phyloP scores from a whole-genome alignment of 2,888 invertebrate species.

The Leucophenga montana region DNA sequence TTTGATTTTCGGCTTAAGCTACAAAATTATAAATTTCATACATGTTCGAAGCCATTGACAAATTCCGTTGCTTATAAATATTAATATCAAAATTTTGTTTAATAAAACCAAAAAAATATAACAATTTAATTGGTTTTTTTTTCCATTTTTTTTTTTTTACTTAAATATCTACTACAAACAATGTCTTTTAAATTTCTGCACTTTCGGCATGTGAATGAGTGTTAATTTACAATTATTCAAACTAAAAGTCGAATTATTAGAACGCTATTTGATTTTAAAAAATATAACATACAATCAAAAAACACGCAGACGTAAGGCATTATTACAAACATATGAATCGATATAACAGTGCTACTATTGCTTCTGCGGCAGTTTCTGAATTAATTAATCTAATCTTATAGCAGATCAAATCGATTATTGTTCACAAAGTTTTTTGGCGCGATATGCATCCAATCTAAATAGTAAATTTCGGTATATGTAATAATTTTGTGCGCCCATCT shows the following conservation, averaged over 20 bases:
- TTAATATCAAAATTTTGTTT: constrained; percentile 27
- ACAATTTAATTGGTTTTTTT: neutral
- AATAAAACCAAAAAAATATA: constrained; percentile 1
- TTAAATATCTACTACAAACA: constrained; percentile 57
- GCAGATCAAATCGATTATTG: neutral
- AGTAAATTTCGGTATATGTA: neutral
- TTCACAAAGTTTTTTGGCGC: neutral
- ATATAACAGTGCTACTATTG: neutral
- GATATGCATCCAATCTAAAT: neutral
- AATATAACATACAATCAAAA: constrained; percentile 2
- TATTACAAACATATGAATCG: neutral
- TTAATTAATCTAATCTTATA: neutral
- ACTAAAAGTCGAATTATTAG: neutral
- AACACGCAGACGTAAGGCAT: constrained; percentile 13
- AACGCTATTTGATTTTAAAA: neutral
- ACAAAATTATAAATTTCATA: constrained; percentile 50
- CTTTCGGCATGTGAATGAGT: neutral
- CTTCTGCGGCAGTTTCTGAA: neutral
- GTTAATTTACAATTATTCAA: constrained; percentile 3
- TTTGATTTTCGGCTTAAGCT: constrained; percentile 32
- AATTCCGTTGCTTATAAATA: neutral
- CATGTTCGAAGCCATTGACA: neutral
- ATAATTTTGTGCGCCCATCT: neutral
- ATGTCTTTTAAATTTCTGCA: constrained; percentile 53
- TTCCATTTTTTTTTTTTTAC: no score